Base-by-base conservation (phyloP, 2,888 invertebrate genomes). In the Trichogramma evanescens region DNA sequence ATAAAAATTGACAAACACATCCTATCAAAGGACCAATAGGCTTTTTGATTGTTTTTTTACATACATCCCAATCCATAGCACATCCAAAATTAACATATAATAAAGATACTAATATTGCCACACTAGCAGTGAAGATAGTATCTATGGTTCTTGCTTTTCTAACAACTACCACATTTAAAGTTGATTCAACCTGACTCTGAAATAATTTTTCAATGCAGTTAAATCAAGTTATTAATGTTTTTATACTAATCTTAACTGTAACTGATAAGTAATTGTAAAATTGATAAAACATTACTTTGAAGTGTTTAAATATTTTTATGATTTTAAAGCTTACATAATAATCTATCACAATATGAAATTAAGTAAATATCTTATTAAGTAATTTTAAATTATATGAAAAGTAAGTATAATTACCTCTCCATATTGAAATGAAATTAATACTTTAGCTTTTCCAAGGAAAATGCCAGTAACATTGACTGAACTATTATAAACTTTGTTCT, bases 71-170 rank as follows among this genome's bases (percentile, higher is more conserved):
- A 73, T 93, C 89, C 75, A 94, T 82, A 0, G 93, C 92, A 72
- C 93, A 93, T 0, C 95, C 94, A 79, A 94, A 94, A 80, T 94
- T 94, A 58, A 95, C 87, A 72, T 92, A 94, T 68, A 93, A 85
- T 54, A 94, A 79, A 0, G 89, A 87, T 58, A 88, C 86, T 53
- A 94, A 82, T 51, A 85, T 79, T 3, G 88, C 88, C 5, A 94
- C 89, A 61, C 89, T 89, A 49, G 81, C 83, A 0, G 87, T 86
- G 72, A 94, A 94, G 5, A 90, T 77, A 8, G 79, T 83, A 77
- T 93, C 92, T 48, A 93, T 85, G 43, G 84, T 68, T 38, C 89
- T 81, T 56, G 84, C 78, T 45, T 84, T 82, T 1, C 89, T 79
- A 59, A 83, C 77, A 4, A 89, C 84, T 0, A 82, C 81, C 3